Evolutionary conservation across 2,797 vertebrate genomes (phyloP), one percentile per base, ranked within the genome.

Genomic region (Rhodeus uyekii): DNA sequence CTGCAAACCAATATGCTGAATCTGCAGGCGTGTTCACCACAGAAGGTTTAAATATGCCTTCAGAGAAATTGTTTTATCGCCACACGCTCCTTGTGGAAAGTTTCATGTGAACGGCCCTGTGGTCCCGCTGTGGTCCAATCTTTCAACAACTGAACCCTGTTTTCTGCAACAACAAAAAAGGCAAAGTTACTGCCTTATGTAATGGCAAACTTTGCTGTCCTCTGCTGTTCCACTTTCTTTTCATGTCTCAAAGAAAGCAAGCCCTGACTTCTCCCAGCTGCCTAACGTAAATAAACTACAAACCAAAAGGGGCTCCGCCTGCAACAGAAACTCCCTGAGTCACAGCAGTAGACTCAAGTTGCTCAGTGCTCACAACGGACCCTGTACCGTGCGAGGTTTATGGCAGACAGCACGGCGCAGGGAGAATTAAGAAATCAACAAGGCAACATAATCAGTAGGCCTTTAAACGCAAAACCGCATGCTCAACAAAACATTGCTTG

Each of bases 251-350:
- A 64, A 78, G 44, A 12, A 27, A 46, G 29, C 24, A 32, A 16
- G 3, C 14, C 68, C 76, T 75, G 60, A 79, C 74, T 83, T 73
- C 44, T 69, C 69, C 80, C 63, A 3, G 64, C 80, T 80, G 81
- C 38, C 58, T 77, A 77, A 29, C 73, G 69, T 81, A 84, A 86
- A 86, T 84, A 81, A 83, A 72, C 78, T 78, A 8, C 19, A 61
- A 58, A 38, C 53, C 44, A 76, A 82, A 85, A 80, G 34, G 9
- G 48, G 29, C 82, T 55, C 76, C 63, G 64, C 72, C 68, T 39
- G 39, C 4, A 38, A 68, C 24, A n/a, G 12, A 65, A 64, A 36
- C 50, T 32, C 42, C 8, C 58, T 75, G 46, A 58, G 58, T 79
- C 68, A 80, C 38, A 27, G 48, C 19, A 63, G 68, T 16, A 12